Evolutionary conservation across 2,888 invertebrate species (phyloP).

Genomic region (Eurois occulta): DNA sequence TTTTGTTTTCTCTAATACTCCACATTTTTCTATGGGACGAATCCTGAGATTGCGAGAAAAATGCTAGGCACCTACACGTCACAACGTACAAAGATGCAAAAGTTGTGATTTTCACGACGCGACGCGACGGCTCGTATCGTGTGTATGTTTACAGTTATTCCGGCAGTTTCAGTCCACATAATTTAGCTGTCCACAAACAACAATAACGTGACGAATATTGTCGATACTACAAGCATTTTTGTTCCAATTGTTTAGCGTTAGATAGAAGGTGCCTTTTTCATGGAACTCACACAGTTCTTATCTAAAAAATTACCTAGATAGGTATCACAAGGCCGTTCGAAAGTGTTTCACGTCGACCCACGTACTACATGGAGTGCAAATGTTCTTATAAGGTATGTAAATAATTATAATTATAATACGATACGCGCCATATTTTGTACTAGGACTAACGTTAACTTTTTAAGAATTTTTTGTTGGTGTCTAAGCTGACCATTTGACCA

Average conservation of each 20-base stretch:
- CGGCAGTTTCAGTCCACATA: not conserved
- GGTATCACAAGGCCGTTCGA: not conserved
- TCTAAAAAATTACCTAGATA: not conserved
- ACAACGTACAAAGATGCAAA: no score
- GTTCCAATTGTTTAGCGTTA: not conserved
- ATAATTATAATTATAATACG: no score
- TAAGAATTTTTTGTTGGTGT: no score
- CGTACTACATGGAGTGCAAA: not conserved
- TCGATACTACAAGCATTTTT: not conserved
- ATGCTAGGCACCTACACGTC: no score
- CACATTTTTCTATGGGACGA: no score
- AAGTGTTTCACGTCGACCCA: not conserved
- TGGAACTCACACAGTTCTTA: not conserved
- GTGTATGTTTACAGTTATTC: not conserved
- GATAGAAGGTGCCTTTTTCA: not conserved
- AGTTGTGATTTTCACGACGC: not conserved
- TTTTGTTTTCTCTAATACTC: no score
- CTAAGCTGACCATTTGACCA: no score
- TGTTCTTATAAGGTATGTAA: no score
- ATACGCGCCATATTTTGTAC: no score
- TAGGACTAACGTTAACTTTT: no score
- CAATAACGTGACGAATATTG: not conserved
- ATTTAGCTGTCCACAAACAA: not conserved
- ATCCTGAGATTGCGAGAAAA: no score
- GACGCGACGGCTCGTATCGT: not conserved